Conservation (phyloP, 1,140 invertebrate species). For the Bacillus rossius region DNA sequence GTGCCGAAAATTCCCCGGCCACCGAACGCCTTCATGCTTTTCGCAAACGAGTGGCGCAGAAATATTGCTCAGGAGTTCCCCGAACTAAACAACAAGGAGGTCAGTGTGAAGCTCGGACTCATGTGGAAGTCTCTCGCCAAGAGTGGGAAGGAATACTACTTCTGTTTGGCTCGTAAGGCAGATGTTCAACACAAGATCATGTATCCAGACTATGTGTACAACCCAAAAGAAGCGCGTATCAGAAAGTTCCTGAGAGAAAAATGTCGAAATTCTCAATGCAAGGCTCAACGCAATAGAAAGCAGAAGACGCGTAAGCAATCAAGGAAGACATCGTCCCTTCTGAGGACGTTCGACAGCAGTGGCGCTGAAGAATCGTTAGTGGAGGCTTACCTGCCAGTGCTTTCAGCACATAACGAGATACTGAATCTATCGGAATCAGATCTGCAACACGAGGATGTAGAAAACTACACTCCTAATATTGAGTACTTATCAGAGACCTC, state of each 20-base stretch:
- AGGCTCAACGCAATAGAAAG: no score
- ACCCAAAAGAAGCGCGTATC: conserved; percentile 55
- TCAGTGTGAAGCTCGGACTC: conserved; percentile 51
- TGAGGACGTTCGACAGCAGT: no score
- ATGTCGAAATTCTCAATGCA: conserved; percentile 25
- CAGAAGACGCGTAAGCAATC: no score
- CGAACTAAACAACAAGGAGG: conserved; percentile 55
- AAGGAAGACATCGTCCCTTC: no score
- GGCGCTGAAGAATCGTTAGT: no score
- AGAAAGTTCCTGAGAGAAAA: conserved; percentile 54
- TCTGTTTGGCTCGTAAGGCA: conserved; percentile 48
- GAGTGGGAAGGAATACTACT: conserved; percentile 51
- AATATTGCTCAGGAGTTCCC: conserved; percentile 50
- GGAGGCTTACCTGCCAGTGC: no score
- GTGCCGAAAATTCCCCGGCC: conserved; percentile 50
- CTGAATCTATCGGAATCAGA: no score
- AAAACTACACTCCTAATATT: no score
- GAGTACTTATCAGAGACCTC: no score
- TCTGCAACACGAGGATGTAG: no score
- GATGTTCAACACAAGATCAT: conserved; percentile 52
- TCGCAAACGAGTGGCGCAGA: conserved; percentile 56
- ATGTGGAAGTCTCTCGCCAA: conserved; percentile 50
- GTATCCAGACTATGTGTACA: conserved; percentile 56
- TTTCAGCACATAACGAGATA: no score
- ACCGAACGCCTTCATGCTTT: conserved; percentile 60